Base-by-base conservation (phyloP, 2,113 vertebrate genomes). In the Asarcornis scutulata region DNA sequence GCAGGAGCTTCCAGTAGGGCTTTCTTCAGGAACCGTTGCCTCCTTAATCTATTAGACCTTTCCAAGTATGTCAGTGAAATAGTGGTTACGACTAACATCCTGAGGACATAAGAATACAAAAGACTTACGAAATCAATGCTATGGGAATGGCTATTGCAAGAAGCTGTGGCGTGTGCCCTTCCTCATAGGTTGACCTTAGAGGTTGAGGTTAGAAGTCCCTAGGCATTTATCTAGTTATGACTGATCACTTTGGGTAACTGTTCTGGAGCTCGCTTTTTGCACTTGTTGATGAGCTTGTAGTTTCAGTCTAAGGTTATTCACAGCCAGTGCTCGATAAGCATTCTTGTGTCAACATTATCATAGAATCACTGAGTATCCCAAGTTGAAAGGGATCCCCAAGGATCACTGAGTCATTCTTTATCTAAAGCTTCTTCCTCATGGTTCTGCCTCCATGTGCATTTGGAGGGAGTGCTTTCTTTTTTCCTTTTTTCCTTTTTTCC, bases 401-500 rank as follows among this genome's bases (percentile, higher is more conserved):
- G 27, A 31, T 29, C 16, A 18, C 25, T 29, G 38, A 29, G 62
- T 29, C 62, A 29, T 48, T 6, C 17, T 72, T 68, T 72, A 4
- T 46, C 3, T 40, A 48, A 13, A 2, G 17, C 13, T 74, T 7
- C 3, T 83, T 5, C 32, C 12, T 77, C 12, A 3, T 36, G 31
- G 9, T 40, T 86, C 21, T 88, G 23, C 18, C 56, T 81, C 17
- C 3, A 26, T 58, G 26, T 25, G 6, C 60, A 11, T 83, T 71
- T 40, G 11, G 12, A 78, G n/a, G 5, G 14, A 86, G 5, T 0
- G 0, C 10, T 76, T 75, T 81, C 26, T 26, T 68, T 83, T 56
- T 15, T 71, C n/a, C n/a, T 9, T 2, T 86, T 4, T 10, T 83
- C 73, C 7, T 48, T 40, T 72, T 84, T 40, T 72, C n/a, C n/a